phyloP scores from a whole-genome alignment of 92 coral and sea anemone genomes.

The Epizoanthus scotinus region DNA sequence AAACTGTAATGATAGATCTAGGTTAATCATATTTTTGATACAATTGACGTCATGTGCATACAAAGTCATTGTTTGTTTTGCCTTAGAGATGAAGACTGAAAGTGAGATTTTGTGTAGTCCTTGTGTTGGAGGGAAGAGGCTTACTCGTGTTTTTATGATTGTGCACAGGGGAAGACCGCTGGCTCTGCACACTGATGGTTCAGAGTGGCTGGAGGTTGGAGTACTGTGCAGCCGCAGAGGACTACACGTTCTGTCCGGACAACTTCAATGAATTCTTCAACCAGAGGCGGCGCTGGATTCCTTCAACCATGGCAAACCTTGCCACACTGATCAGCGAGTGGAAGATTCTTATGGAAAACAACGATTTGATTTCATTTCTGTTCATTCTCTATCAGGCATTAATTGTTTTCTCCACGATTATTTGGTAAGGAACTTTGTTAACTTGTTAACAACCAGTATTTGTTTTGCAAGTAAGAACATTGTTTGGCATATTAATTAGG shows the following conservation, averaged over 20 bases:
- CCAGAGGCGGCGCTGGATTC: constrained; percentile 98
- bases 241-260: constrained; percentile 91
- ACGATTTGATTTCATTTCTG: constrained; percentile 76
- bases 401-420: constrained; percentile 78
- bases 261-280: constrained; percentile 87
- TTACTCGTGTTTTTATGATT: no score
- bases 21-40: no score
- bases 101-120: no score
- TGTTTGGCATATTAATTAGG: neutral
- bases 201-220: constrained; percentile 97
- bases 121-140: no score
- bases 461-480: neutral
- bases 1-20: no score
- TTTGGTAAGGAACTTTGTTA: constrained; percentile 58
- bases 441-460: neutral
- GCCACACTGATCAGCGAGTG: constrained; percentile 78
- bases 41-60: no score
- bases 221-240: constrained; percentile 98
- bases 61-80: no score
- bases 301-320: constrained; percentile 95
- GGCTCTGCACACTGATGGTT: constrained; percentile 97
- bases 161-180: constrained; percentile 91
- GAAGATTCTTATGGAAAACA: constrained; percentile 71
- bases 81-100: no score
- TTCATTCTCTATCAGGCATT: constrained; percentile 90